Evolutionary conservation across 2,797 vertebrate genomes (phyloP).

Genomic region (Chiloscyllium punctatum): DNA sequence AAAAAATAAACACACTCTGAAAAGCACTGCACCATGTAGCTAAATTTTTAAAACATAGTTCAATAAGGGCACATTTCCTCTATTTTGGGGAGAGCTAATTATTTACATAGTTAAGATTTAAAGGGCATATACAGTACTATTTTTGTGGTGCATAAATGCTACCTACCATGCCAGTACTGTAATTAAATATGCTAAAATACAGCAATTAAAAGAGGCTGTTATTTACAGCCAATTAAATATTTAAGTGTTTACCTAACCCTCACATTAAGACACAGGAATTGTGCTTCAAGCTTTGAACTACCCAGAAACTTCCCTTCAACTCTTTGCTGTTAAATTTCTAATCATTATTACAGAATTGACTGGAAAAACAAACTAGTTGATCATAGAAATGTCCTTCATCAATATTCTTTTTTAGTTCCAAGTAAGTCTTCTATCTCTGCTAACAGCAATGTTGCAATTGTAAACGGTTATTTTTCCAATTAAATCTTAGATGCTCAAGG

Average conservation of each 20-base stretch:
- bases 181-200: conserved; percentile 13
- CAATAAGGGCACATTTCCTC: not conserved
- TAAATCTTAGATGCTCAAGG: not conserved
- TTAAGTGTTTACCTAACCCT: not conserved
- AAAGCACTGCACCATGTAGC: not conserved
- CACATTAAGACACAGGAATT: conserved; percentile 9
- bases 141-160: not conserved
- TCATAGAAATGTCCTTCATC: not conserved
- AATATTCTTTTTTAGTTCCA: not conserved
- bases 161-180: not conserved
- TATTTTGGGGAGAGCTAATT: not conserved
- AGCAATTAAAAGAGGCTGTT: not conserved
- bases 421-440: not conserved
- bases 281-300: not conserved
- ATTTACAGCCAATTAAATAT: not conserved
- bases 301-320: not conserved
- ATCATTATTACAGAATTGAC: not conserved
- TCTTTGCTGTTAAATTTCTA: not conserved
- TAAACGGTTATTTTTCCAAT: not conserved
- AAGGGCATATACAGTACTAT: not conserved
- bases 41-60: not conserved
- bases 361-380: not conserved
- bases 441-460: not conserved
- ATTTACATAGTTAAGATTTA: not conserved
- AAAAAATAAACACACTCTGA: not conserved